These are phyloP conservation scores for Platycheirus rosarum DNA, from an alignment of 2,888 invertebrate species.

Conservation along the genomic window DNA sequence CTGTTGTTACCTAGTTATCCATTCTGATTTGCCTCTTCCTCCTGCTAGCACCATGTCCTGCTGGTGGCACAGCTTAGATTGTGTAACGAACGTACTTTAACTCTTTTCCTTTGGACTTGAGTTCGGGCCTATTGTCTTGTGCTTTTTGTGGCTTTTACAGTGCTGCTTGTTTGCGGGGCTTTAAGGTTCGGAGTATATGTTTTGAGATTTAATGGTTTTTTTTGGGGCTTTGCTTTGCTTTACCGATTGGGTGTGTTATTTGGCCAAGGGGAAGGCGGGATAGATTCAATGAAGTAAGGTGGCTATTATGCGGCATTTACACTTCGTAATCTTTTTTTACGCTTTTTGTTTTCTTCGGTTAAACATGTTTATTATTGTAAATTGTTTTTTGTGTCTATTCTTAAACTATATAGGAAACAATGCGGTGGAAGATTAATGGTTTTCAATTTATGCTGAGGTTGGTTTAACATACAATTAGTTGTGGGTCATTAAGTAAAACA, in stretches of 20 bases:
- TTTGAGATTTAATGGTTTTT: slow-evolving; percentile 56
- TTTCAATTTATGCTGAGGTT: slow-evolving; percentile 40
- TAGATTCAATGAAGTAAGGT: slow-evolving; percentile 46
- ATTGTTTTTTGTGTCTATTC: slow-evolving; percentile 19
- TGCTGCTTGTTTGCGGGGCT: slow-evolving; percentile 20
- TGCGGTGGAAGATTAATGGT: slow-evolving; percentile 55
- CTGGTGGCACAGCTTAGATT: slow-evolving; percentile 43
- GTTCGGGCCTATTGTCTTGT: slow-evolving; percentile 47
- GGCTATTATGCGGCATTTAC: slow-evolving; percentile 66
- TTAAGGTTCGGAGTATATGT: slow-evolving; percentile 36
- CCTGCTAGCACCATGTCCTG: background rate
- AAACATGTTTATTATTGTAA: slow-evolving; percentile 11
- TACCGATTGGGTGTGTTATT: background rate
- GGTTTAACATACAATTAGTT: slow-evolving; percentile 60
- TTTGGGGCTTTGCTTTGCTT: slow-evolving; percentile 24
- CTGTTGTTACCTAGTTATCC: slow-evolving; percentile 62
- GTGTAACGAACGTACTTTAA: slow-evolving; percentile 63
- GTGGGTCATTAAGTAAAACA: slow-evolving; percentile 56
- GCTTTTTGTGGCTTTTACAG: slow-evolving; percentile 20
- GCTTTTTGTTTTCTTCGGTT: slow-evolving; percentile 24
- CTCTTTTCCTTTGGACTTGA: slow-evolving; percentile 32
- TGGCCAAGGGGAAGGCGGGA: background rate
- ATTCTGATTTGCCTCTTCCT: slow-evolving; percentile 27
- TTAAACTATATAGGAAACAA: slow-evolving; percentile 33
- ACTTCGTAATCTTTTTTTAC: slow-evolving; percentile 56